These are phyloP conservation scores for Grammomys surdaster DNA, from an alignment of 2,113 vertebrate genomes.

Conservation along the genomic window DNA sequence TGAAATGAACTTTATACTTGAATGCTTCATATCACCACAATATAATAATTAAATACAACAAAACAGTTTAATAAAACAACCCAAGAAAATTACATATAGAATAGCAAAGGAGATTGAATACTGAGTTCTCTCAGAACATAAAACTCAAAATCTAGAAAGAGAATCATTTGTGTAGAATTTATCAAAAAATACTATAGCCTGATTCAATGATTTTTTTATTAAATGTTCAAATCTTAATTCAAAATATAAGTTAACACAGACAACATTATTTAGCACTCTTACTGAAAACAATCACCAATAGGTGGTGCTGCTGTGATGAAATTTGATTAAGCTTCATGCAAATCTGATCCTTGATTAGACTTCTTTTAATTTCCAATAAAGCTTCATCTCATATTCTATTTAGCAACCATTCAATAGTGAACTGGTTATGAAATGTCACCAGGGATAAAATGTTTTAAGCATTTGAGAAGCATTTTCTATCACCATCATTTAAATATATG, in stretches of 20 bases:
- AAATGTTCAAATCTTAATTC: neutral
- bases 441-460: slow-evolving; percentile 69
- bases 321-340: slow-evolving; percentile 65
- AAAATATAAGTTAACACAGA: slow-evolving; percentile 9
- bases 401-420: slow-evolving; percentile 67
- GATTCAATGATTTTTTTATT: neutral
- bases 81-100: neutral
- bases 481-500: slow-evolving; percentile 70
- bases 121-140: neutral
- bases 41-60: neutral
- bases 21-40: neutral
- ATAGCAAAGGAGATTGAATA: neutral
- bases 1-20: neutral
- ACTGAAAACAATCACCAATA: slow-evolving; percentile 67
- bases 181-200: neutral
- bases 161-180: neutral
- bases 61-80: neutral
- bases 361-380: slow-evolving; percentile 48
- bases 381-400: slow-evolving; percentile 48
- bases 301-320: slow-evolving; percentile 78
- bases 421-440: slow-evolving; percentile 71
- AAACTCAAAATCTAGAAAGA: neutral
- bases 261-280: neutral
- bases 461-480: slow-evolving; percentile 70
- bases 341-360: slow-evolving; percentile 51